Evolutionary conservation across 2,113 vertebrate species (phyloP), one percentile per base, ranked within the genome.

Genomic region (Aphelocoma coerulescens): DNA sequence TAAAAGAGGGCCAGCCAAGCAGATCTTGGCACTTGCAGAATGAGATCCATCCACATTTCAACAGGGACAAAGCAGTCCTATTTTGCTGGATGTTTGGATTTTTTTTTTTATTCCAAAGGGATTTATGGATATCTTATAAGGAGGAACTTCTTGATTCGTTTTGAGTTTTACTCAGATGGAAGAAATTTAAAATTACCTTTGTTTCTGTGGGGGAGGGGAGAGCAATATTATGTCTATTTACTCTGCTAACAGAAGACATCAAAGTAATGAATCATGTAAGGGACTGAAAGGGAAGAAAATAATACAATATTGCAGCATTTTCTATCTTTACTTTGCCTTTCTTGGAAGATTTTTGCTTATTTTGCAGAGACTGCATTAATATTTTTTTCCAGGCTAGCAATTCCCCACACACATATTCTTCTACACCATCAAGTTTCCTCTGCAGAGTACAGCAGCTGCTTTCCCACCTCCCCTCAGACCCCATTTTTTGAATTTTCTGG

Each of bases 261-360:
- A 80, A 59, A 63, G 69, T 77, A 88, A 95, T 88, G 55, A 91
- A 90, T 95, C 74, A 76, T 16, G 8, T 63, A 89, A 82, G 41
- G 16, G 27, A 83, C 54, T 44, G 68, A 71, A 91, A 65, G 30
- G 55, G 35, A 89, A 89, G 71, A 87, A 78, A 95, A 88, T 52
- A 71, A 57, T 69, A 89, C 4, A 55, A 68, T 84, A 85, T 57
- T 77, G 55, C 71, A 85, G 55, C 72, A 74, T 39, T 91, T 96
- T 85, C 79, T 80, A 11, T 37, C 73, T 96, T 94, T 85, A 76
- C 44, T 91, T 82, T 78, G 49, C n/a, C 69, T 96, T 94, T 75
- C 61, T 95, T 91, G 77, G 90, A 86, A 77, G 57, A 20, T 26
- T 95, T 97, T 92, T 92, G 88, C 83, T 96, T 95, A 76, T 93